These are phyloP conservation scores for Microcebus tavaratra DNA, from an alignment of 2,113 vertebrate species.

Conservation along the genomic window DNA sequence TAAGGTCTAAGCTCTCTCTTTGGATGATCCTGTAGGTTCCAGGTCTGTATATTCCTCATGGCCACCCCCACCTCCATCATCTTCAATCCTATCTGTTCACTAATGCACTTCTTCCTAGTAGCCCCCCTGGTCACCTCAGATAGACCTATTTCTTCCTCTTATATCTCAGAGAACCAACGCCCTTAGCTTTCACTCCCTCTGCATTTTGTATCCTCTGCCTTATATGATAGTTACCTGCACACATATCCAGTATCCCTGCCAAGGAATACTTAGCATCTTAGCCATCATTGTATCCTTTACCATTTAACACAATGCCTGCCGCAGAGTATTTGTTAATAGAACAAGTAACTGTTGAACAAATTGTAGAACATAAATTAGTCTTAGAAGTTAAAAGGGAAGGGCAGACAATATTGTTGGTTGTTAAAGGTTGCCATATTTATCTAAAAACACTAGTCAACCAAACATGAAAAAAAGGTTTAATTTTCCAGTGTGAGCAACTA, in stretches of 20 bases:
- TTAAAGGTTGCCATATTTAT: slow-evolving; percentile 15
- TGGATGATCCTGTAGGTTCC: background rate
- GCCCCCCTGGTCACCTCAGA: background rate
- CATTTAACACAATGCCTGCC: background rate
- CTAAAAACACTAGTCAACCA: background rate
- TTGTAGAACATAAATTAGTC: background rate
- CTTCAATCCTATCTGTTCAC: background rate
- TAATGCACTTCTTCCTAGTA: background rate
- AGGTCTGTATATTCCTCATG: background rate
- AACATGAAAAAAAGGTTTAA: background rate
- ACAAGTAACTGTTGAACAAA: background rate
- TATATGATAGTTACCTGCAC: background rate
- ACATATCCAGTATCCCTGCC: background rate
- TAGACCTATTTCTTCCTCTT: background rate
- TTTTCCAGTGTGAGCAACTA: background rate
- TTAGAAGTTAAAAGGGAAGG: background rate
- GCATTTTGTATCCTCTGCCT: background rate
- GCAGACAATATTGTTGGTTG: background rate
- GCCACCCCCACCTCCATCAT: rapidly evolving
- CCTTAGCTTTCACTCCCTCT: background rate
- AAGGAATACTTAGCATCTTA: background rate
- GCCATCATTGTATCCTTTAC: background rate
- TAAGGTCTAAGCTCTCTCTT: background rate
- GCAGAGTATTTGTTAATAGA: background rate
- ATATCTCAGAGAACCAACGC: background rate